Evolutionary conservation across 2,797 vertebrate genomes (phyloP).

Genomic region (Phylloscopus collybita): DNA sequence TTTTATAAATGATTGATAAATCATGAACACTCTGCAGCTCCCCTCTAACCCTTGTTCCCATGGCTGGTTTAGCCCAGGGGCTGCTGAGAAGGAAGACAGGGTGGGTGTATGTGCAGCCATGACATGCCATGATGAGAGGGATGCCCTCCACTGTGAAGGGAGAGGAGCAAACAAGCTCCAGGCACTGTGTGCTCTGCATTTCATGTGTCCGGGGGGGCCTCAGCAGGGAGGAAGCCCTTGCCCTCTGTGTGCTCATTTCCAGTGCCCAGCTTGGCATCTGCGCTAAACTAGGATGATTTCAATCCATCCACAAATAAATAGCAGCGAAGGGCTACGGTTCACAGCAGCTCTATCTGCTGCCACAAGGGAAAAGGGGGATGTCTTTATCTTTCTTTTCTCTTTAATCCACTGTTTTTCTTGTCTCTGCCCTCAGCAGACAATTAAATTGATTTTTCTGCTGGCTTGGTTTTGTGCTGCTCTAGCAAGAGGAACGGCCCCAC

Average conservation of each 20-base stretch:
- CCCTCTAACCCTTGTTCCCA: not conserved
- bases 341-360: not conserved
- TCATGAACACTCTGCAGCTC: not conserved
- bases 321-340: not conserved
- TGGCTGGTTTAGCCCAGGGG: not conserved
- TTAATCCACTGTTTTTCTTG: not conserved
- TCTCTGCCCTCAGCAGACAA: not conserved
- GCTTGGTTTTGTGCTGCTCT: not conserved
- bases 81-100: not conserved
- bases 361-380: not conserved
- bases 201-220: not conserved
- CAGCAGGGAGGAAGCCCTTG: not conserved
- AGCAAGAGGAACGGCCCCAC: not conserved
- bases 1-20: not conserved
- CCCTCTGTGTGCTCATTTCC: not conserved
- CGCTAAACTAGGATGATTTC: not conserved
- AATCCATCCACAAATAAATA: not conserved
- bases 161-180: not conserved
- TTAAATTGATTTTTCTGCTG: not conserved
- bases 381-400: not conserved
- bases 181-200: not conserved
- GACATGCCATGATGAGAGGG: not conserved
- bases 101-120: fast-evolving
- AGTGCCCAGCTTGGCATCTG: not conserved
- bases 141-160: not conserved